Conservation (phyloP, 1,140 invertebrate genomes). For the Tetramorium simillimum region DNA sequence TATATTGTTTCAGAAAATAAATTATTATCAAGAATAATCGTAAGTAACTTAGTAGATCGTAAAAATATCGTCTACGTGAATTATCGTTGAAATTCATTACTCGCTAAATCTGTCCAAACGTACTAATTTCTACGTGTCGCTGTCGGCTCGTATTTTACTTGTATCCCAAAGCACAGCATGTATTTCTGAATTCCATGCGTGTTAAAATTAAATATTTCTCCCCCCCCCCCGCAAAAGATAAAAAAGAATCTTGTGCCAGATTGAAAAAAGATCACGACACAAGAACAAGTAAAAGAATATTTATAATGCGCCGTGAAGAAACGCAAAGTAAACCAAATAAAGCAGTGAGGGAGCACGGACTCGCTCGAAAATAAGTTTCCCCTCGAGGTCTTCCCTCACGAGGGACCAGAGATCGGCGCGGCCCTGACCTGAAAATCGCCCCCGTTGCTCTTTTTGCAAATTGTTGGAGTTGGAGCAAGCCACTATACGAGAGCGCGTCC, state of each 20-base stretch:
- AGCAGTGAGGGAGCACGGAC: neutral
- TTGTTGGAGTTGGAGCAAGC: slow-evolving; percentile 65
- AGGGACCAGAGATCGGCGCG: slow-evolving; percentile 37
- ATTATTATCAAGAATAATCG: neutral
- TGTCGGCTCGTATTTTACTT: slow-evolving; percentile 3
- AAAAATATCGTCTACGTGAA: slow-evolving; percentile 12
- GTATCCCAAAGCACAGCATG: neutral
- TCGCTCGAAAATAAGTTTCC: slow-evolving; percentile 43
- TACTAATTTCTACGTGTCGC: neutral
- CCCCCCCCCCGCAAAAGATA: neutral
- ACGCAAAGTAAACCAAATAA: slow-evolving; percentile 7
- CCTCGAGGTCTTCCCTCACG: slow-evolving; percentile 1
- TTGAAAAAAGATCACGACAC: neutral
- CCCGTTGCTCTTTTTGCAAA: slow-evolving; percentile 74
- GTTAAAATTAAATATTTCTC: neutral
- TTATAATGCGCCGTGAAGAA: neutral
- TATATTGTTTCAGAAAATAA: no score
- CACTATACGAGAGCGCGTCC: slow-evolving; percentile 71
- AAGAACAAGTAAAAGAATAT: neutral
- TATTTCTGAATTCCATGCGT: neutral
- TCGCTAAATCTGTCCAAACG: slow-evolving; percentile 7
- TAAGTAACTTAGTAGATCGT: neutral
- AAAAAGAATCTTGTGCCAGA: neutral
- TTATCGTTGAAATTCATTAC: neutral
- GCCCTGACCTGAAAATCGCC: slow-evolving; percentile 65